phyloP scores from a whole-genome alignment of 2,797 vertebrate genomes.

The Microctenopoma stevenorrisi region DNA sequence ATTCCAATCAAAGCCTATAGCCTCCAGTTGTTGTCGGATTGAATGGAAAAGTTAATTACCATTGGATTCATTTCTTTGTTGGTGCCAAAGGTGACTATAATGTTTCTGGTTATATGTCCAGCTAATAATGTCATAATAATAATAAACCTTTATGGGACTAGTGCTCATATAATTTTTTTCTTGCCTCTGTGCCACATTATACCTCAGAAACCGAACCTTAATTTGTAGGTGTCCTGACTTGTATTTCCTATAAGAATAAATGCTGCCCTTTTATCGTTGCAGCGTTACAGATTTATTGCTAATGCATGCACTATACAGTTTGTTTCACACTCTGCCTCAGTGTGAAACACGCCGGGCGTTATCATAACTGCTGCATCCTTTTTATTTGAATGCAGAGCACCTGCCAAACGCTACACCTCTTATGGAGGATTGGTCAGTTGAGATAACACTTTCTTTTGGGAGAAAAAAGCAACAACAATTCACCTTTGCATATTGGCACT shows the following conservation, averaged over 20 bases:
- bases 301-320: conserved; percentile 48
- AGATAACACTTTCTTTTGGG: conserved; percentile 53
- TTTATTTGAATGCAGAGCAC: conserved; percentile 72
- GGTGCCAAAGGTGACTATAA: conserved; percentile 19
- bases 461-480: conserved; percentile 11
- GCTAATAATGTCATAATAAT: conserved; percentile 33
- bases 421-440: conserved; percentile 64
- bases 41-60: conserved; percentile 17
- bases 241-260: conserved; percentile 33
- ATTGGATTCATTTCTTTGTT: conserved; percentile 14
- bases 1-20: conserved; percentile 22
- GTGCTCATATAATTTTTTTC: not conserved
- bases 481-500: conserved; percentile 50
- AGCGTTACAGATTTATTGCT: conserved; percentile 51
- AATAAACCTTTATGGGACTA: conserved; percentile 31
- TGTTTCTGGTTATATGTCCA: conserved; percentile 16
- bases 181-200: conserved; percentile 16
- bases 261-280: conserved; percentile 58
- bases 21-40: conserved; percentile 4
- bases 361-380: conserved; percentile 60
- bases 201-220: conserved; percentile 27
- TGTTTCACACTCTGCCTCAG: conserved; percentile 49
- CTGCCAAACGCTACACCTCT: conserved; percentile 66
- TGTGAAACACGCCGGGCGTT: conserved; percentile 63
- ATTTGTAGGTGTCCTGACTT: conserved; percentile 35